These are phyloP conservation scores for Tragelaphus imberbis DNA, from an alignment of 2,113 vertebrate genomes.

Conservation along the genomic window DNA sequence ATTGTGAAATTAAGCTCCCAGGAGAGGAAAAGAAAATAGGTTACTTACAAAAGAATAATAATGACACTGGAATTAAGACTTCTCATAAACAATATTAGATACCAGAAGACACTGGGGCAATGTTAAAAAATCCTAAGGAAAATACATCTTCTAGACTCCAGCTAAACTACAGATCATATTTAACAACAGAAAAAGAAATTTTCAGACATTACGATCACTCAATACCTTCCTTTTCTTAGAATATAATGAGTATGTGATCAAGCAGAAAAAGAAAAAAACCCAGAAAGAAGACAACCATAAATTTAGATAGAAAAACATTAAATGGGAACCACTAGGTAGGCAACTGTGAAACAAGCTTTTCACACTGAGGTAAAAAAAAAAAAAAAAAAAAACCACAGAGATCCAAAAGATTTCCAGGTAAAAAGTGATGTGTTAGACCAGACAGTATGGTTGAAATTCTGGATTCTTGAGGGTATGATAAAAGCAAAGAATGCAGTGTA, in stretches of 20 bases:
- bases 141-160: neutral
- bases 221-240: neutral
- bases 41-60: neutral
- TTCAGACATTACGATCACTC: neutral
- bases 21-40: neutral
- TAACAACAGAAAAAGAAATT: constrained; percentile 5
- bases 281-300: neutral
- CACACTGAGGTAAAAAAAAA: neutral
- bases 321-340: neutral
- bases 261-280: constrained; percentile 8
- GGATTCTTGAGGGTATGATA: neutral
- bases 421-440: neutral
- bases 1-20: neutral
- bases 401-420: neutral
- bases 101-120: neutral
- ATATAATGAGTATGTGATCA: neutral
- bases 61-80: neutral
- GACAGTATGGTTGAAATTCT: neutral
- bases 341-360: neutral
- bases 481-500: neutral
- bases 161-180: constrained; percentile 12
- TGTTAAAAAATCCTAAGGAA: neutral
- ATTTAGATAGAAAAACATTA: neutral
- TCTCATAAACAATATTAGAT: neutral
- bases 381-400: neutral